Conservation (phyloP, 2,888 invertebrate genomes). For the Eupithecia centaureata region DNA sequence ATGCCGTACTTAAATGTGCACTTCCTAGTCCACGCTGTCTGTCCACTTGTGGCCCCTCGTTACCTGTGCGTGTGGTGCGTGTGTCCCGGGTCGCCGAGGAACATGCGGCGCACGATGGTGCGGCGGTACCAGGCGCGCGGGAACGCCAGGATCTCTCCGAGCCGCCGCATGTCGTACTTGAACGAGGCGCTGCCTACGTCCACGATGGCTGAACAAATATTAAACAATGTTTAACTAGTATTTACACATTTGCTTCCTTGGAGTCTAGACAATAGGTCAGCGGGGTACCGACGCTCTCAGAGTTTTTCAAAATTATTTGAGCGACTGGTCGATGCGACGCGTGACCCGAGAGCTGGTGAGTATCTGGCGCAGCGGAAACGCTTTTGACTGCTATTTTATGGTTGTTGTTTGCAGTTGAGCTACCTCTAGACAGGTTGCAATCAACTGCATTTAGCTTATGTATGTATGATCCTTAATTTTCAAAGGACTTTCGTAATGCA, state of each 20-base stretch:
- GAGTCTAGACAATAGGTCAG: too few species aligned
- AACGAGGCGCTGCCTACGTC: conserved; percentile 98
- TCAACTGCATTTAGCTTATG: too few species aligned
- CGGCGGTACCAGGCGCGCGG: conserved; percentile 99
- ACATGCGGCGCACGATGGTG: conserved; percentile 95
- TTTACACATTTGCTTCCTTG: too few species aligned
- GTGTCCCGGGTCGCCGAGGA: conserved; percentile 94
- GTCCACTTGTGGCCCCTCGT: neutral
- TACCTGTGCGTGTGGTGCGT: conserved; percentile 29
- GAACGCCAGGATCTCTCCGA: conserved; percentile 98
- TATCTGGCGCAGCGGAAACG: too few species aligned
- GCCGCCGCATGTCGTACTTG: conserved; percentile 98
- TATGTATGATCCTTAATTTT: too few species aligned
- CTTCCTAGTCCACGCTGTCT: neutral
- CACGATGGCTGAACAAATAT: conserved; percentile 89
- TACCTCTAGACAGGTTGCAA: too few species aligned
- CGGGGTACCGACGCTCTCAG: too few species aligned
- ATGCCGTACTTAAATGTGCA: neutral
- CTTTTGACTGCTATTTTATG: too few species aligned
- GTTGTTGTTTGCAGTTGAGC: too few species aligned
- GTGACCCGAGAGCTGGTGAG: too few species aligned
- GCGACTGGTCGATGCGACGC: too few species aligned
- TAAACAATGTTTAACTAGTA: neutral
- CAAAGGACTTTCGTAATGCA: neutral
- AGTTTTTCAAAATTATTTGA: too few species aligned